Base-by-base conservation (phyloP, 2,888 invertebrate species). In the Spilarctia lutea region DNA sequence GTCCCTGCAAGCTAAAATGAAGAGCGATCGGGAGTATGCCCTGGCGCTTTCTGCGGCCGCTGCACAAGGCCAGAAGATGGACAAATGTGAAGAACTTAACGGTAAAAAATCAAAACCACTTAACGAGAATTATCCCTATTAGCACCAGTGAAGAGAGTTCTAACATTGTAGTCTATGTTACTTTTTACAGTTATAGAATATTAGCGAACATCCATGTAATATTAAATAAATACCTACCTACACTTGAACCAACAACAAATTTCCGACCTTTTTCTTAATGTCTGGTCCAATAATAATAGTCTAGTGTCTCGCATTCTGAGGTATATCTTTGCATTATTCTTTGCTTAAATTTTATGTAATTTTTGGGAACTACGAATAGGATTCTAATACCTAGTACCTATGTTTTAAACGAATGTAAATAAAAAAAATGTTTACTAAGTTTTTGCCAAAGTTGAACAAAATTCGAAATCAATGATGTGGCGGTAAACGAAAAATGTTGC, bases 21-120 rank as follows among this genome's bases (percentile, higher is more conserved):
- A 99, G 94, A 98, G 98, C 89, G 99, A 99, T 92, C 96, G 98
- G 83, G 99, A 99, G 89, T 99, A 99, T 92, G 98, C 99, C 2
- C 96, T 97, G 60, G 98, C 98, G 20, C 96, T 99, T 74, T 97
- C 97, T 75, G 97, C 97, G n/a, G 97, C 98, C 39, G 98, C 98
- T 65, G 96, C 97, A 72, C 98, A 98, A 91, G 98, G 98, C 68
- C 97, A 98, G 91, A 98, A 98, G 94, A 97, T 98, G 91, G 98
- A 98, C 93, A 96, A 97, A 81, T 96, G 96, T 87, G 97, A 98
- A 85, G 98, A 98, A 88, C 95, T 98, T 78, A 96, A 96, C 85
- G 97, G 97, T 91, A 96, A 85, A 72, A 63, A 63, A 75, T 60
- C 67, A 79, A 63, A 30, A 68, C 71, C 75, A 77, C 69, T 81